Conservation (phyloP, 2,797 vertebrate species). For the Scomberomorus guttatus region DNA sequence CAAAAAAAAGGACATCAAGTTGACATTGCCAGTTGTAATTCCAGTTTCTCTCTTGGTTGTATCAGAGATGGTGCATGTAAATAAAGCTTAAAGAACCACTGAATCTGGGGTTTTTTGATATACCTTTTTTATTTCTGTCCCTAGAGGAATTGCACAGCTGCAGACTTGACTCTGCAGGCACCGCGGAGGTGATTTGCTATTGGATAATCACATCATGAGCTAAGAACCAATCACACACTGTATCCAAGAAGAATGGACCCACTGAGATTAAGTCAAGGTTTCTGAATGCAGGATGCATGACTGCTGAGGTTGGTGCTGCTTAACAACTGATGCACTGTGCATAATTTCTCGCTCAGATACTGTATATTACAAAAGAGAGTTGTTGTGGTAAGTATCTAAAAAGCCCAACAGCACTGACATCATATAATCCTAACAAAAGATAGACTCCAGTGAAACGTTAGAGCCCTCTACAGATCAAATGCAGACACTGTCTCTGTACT, state of each 20-base stretch:
- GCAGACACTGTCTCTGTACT: conserved; percentile 8
- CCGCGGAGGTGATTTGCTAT: conserved; percentile 69
- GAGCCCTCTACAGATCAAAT: conserved; percentile 75
- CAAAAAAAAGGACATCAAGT: conserved; percentile 82
- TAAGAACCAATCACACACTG: conserved; percentile 80
- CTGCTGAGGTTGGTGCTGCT: conserved; percentile 13
- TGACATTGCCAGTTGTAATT: conserved; percentile 92
- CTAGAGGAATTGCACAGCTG: conserved; percentile 57
- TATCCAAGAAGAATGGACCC: conserved; percentile 78
- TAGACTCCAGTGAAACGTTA: conserved; percentile 12
- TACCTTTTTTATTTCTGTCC: conserved; percentile 49
- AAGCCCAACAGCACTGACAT: neutral
- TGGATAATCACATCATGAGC: conserved; percentile 66
- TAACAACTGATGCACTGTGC: neutral
- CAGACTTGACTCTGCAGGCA: conserved; percentile 59
- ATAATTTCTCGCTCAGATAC: neutral
- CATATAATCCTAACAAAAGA: neutral
- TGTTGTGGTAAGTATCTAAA: neutral
- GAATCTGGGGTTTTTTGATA: conserved; percentile 60
- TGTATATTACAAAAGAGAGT: neutral
- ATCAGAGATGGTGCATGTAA: conserved; percentile 97
- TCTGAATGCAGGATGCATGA: conserved; percentile 13
- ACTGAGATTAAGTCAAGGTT: conserved; percentile 44
- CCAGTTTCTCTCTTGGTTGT: conserved; percentile 93
- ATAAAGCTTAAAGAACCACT: conserved; percentile 96